Conservation (phyloP, 2,888 invertebrate genomes). For the Platycheirus albimanus region DNA sequence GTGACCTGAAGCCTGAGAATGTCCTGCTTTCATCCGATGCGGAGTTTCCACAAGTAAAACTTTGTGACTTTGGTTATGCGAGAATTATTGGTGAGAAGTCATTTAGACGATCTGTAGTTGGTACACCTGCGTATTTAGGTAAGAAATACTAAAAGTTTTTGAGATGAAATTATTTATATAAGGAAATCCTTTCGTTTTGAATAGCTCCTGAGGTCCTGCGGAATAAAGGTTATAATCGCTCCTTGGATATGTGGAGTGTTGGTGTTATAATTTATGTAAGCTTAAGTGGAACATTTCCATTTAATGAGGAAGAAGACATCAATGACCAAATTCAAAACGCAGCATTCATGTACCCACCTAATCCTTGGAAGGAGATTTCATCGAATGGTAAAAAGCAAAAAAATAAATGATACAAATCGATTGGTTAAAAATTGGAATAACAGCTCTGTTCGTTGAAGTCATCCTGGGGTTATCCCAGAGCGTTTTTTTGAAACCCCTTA, state of each 20-base stretch:
- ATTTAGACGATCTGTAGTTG: constrained; percentile 98
- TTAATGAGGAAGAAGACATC: constrained; percentile 99
- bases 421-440: too few relatives aligned
- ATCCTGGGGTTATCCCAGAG: too few relatives aligned
- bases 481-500: too few relatives aligned
- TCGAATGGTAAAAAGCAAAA: constrained; percentile 91
- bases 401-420: too few relatives aligned
- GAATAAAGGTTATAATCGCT: constrained; percentile 99
- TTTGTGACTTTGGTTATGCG: constrained; percentile 99
- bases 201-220: constrained; percentile 98
- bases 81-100: constrained; percentile 99
- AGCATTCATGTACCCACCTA: constrained; percentile 99
- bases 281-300: constrained; percentile 98
- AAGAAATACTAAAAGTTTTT: constrained; percentile 70
- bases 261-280: constrained; percentile 99
- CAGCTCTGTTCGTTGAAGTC: too few relatives aligned
- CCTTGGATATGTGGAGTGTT: constrained; percentile 99
- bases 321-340: constrained; percentile 99
- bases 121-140: constrained; percentile 99
- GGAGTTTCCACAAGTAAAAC: constrained; percentile 98
- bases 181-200: background rate
- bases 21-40: constrained; percentile 96
- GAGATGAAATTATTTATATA: background rate
- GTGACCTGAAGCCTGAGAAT: constrained; percentile 98
- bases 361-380: constrained; percentile 98